Conservation (phyloP, 1,140 invertebrate genomes). For the Bombus sylvicola region DNA sequence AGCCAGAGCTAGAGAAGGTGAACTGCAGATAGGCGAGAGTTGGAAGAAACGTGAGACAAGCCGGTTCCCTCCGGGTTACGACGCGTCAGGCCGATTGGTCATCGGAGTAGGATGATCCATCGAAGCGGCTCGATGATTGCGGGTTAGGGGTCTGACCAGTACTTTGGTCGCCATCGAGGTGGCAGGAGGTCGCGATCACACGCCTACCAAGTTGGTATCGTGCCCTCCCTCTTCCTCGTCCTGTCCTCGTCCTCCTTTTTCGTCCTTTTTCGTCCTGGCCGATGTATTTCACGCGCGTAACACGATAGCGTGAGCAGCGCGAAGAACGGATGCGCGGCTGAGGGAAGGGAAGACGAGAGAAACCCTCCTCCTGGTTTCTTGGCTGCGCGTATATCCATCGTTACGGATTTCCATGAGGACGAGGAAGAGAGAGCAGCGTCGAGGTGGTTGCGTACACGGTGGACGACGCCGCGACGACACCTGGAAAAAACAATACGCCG, state of each 20-base stretch:
- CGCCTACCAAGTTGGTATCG: slow-evolving; percentile 39
- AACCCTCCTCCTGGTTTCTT: neutral
- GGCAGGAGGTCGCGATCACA: slow-evolving; percentile 58
- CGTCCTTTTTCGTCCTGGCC: slow-evolving; percentile 29
- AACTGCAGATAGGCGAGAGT: neutral
- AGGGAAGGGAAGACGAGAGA: neutral
- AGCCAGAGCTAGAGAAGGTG: neutral
- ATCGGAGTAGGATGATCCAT: slow-evolving; percentile 65
- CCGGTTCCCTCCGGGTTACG: slow-evolving; percentile 47
- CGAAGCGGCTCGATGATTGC: slow-evolving; percentile 52
- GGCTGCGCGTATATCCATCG: slow-evolving; percentile 34
- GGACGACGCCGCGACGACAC: slow-evolving; percentile 30
- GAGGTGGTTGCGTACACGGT: neutral
- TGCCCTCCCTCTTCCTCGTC: slow-evolving; percentile 28
- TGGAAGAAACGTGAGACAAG: slow-evolving; percentile 64
- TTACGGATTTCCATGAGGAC: slow-evolving; percentile 25
- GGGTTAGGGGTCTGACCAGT: slow-evolving; percentile 26
- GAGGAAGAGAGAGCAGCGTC: slow-evolving; percentile 27
- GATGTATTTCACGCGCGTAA: slow-evolving; percentile 60
- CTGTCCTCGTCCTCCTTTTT: slow-evolving; percentile 3
- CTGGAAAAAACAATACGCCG: slow-evolving; percentile 63
- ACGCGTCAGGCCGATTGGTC: slow-evolving; percentile 69
- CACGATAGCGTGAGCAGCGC: slow-evolving; percentile 65
- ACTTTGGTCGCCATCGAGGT: slow-evolving; percentile 39
- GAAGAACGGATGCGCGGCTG: neutral